Conservation (phyloP, 1,140 invertebrate genomes). For the Lepidotrigona ventralis region DNA sequence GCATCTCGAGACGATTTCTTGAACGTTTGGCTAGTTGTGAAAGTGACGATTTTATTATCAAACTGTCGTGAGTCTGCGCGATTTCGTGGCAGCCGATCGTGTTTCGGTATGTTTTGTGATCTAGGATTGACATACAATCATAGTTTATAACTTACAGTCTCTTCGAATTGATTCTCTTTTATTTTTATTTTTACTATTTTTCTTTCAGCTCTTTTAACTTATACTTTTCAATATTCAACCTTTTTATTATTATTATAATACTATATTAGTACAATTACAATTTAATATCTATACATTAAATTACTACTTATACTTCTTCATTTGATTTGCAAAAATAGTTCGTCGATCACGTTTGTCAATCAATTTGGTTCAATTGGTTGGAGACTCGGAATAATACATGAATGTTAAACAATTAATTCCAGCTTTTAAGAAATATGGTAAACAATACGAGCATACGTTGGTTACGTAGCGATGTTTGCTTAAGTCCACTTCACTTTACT, state of each 20-base stretch:
- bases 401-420: neutral
- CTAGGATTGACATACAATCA: too few species aligned
- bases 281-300: too few species aligned
- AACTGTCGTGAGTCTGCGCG: neutral
- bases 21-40: neutral
- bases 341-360: too few species aligned
- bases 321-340: too few species aligned
- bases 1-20: neutral
- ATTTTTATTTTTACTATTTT: neutral
- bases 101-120: neutral
- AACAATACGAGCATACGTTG: neutral
- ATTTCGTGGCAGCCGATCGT: neutral
- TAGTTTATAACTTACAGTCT: too few species aligned
- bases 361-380: neutral
- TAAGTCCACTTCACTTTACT: neutral
- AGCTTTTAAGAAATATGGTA: too few species aligned
- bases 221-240: neutral
- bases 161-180: neutral
- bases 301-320: too few species aligned
- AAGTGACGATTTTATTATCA: slow-evolving; percentile 19
- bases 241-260: too few species aligned
- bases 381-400: neutral
- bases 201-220: neutral
- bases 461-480: neutral
- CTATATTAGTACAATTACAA: too few species aligned